Percentiles rank a stretch among this genome's conserved stretches.
Evolutionary conservation across 2,113 vertebrate genomes (phyloP).

Genomic region (Micronycteris hirsuta): DNA sequence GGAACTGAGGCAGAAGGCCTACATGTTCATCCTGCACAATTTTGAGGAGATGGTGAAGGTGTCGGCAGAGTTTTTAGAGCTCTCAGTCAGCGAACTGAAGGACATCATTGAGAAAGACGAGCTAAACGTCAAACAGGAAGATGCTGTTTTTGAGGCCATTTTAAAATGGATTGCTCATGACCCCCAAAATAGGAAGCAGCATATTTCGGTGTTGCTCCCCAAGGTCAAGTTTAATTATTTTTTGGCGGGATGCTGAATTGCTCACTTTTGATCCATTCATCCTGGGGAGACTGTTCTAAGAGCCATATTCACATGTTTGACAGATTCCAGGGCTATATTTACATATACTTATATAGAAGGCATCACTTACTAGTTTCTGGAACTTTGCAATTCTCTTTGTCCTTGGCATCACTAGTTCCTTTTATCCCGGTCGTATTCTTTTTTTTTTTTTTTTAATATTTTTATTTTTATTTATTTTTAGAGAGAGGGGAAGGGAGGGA

Average conservation of each 20-base stretch:
- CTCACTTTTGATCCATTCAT: neutral
- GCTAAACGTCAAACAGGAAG: constrained; percentile 84
- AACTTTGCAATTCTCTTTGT: neutral
- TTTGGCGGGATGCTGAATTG: neutral
- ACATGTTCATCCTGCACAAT: constrained; percentile 82
- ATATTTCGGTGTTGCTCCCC: constrained; percentile 80
- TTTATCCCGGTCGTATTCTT: neutral
- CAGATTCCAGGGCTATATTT: neutral
- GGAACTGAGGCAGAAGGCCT: constrained; percentile 78
- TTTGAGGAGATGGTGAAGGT: constrained; percentile 83
- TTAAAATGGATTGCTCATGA: constrained; percentile 83
- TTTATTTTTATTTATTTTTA: no score
- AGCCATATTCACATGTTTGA: neutral
- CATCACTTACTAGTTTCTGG: neutral
- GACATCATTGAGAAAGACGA: constrained; percentile 84
- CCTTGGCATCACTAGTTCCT: neutral
- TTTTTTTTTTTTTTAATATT: no score
- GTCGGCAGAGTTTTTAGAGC: constrained; percentile 83
- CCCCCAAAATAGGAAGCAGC: constrained; percentile 75
- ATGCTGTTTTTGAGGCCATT: constrained; percentile 82
- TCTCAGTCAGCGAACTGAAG: constrained; percentile 79
- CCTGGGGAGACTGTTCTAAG: neutral
- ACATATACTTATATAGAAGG: neutral
- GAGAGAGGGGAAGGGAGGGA: no score
- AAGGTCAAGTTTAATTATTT: constrained; percentile 77